phyloP scores from a whole-genome alignment of 2,113 vertebrate genomes.

The Rhea americana region DNA sequence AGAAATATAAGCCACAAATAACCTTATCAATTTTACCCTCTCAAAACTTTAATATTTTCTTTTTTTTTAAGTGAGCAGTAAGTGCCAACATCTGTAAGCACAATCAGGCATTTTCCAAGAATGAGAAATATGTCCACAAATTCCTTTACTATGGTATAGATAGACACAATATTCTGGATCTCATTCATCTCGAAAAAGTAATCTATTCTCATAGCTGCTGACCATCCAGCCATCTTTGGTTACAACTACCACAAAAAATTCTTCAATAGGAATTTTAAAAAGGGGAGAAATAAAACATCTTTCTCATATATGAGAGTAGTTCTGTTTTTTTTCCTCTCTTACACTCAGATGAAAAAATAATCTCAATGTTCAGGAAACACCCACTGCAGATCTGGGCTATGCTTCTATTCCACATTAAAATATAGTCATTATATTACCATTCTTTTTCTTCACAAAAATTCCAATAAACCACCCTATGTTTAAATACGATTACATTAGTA shows the following conservation, averaged over 20 bases:
- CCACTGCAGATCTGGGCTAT: background rate
- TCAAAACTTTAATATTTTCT: slow-evolving; percentile 36
- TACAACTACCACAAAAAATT: slow-evolving; percentile 20
- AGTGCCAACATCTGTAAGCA: slow-evolving; percentile 37
- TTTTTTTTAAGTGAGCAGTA: slow-evolving; percentile 26
- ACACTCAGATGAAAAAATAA: slow-evolving; percentile 22
- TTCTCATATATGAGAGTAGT: background rate
- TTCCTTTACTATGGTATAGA: slow-evolving; percentile 22
- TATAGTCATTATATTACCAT: background rate
- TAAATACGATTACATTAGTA: slow-evolving; percentile 23
- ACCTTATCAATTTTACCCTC: background rate
- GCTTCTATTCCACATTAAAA: slow-evolving; percentile 8
- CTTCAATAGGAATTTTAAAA: slow-evolving; percentile 19
- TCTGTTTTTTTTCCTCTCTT: background rate
- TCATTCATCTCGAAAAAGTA: background rate
- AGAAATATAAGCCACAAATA: background rate
- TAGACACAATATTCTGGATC: slow-evolving; percentile 28
- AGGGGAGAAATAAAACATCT: background rate
- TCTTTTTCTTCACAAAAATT: background rate
- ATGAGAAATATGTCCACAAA: slow-evolving; percentile 49
- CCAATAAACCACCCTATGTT: slow-evolving; percentile 1
- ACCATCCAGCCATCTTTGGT: slow-evolving; percentile 43
- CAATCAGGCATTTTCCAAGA: slow-evolving; percentile 33
- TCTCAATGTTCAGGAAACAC: background rate
- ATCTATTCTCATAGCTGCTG: background rate